Evolutionary conservation across 2,888 invertebrate genomes (phyloP).

Genomic region (Standfussiana lucernea): DNA sequence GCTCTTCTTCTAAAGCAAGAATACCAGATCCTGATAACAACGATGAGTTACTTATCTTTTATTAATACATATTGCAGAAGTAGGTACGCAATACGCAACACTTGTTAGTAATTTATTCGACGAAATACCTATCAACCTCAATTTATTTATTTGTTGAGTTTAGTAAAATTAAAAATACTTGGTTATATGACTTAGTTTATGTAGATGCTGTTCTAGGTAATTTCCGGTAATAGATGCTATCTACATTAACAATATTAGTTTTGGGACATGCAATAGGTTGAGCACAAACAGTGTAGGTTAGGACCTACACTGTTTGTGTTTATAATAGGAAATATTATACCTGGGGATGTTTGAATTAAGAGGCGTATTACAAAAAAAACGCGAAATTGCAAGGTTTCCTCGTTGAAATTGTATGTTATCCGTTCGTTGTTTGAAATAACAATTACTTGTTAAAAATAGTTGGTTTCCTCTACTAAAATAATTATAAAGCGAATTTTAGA

Average conservation of each 20-base stretch:
- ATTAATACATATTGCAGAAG: not conserved
- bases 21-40: slow-evolving; percentile 2
- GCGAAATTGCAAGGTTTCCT: too few species aligned
- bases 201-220: slow-evolving; percentile 25
- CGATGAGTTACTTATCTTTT: not conserved
- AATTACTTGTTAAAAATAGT: too few species aligned
- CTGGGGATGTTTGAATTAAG: too few species aligned
- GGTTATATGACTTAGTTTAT: slow-evolving; percentile 14
- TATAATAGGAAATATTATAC: not conserved
- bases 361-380: too few species aligned
- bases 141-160: slow-evolving; percentile 10
- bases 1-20: too few species aligned
- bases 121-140: not conserved
- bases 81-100: not conserved
- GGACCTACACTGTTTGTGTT: not conserved
- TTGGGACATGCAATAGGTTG: too few species aligned
- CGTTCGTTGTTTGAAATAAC: too few species aligned
- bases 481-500: too few species aligned
- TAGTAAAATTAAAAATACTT: not conserved
- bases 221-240: slow-evolving; percentile 5
- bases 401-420: too few species aligned
- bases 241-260: slow-evolving; percentile 1
- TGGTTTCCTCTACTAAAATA: too few species aligned
- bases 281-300: too few species aligned
- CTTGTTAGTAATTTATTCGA: not conserved